Base-by-base conservation (phyloP, 2,113 vertebrate species). In the Anolis carolinensis region DNA sequence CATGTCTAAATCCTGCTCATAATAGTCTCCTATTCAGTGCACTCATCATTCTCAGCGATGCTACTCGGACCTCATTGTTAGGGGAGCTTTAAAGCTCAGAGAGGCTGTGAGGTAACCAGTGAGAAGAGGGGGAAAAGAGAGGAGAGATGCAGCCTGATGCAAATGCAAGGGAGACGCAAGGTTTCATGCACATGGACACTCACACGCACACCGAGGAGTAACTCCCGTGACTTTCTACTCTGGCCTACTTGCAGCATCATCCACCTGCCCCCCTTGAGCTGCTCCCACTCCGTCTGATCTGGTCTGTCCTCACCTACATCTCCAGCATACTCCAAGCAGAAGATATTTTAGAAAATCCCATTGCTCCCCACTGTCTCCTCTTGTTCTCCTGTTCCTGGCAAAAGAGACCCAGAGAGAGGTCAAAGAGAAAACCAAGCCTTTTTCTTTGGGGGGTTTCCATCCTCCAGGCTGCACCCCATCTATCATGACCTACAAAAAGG, bases 51-150 rank as follows among this genome's bases (percentile, higher is more conserved):
- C 77, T 90, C 91, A 93, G 92, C 90, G 80, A 87, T 94, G 83
- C 90, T 89, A 34, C 89, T 93, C 88, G 92, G 92, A 89, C 93
- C 92, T 95, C 93, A 93, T 88, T 92, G 91, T 95, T 94, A 86
- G 39, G 87, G 93, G 91, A 95, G 92, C 94, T 96, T 96, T 96
- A 96, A 94, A 93, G 95, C 94, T 94, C 92, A 89, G 94, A 87
- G 89, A 48, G 85, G 92, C 88, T 92, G 91, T 62, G n/a, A 88
- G 86, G 89, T 94, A 91, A 88, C 86, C 83, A 91, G 79, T 78
- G 74, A 70, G 79, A 65, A 86, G 89, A 81, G 79, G 81, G 88
- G 76, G 83, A 88, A 94, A 92, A 92, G 93, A 95, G 91, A 96
- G 95, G 93, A 92, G 87, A 86, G 88, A 90, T 88, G 90, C 32